Evolutionary conservation across 2,888 invertebrate genomes (phyloP).

Genomic region (Orgyia antiqua): DNA sequence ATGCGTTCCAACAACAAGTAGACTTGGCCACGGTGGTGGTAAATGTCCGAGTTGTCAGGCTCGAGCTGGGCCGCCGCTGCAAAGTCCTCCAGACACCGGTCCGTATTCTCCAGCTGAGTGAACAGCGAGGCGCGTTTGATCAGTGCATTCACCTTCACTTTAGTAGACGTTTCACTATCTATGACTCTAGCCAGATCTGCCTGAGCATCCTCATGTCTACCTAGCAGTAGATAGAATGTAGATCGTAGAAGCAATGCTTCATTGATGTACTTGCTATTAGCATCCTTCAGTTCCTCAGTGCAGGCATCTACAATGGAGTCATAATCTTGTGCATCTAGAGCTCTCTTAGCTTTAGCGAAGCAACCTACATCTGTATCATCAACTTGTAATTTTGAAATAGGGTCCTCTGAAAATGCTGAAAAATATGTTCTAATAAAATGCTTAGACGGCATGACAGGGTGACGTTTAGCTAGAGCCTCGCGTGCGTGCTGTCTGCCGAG

Average conservation of each 20-base stretch:
- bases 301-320: conserved; percentile 88
- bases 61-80: conserved; percentile 86
- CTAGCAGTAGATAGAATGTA: conserved; percentile 89
- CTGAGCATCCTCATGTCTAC: conserved; percentile 84
- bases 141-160: conserved; percentile 88
- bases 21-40: conserved; percentile 95
- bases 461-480: conserved; percentile 83
- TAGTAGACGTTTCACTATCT: conserved; percentile 79
- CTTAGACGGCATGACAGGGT: conserved; percentile 88
- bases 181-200: conserved; percentile 85
- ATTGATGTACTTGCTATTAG: conserved; percentile 79
- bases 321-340: conserved; percentile 84
- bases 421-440: conserved; percentile 93
- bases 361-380: conserved; percentile 73
- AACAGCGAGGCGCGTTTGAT: conserved; percentile 92
- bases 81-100: conserved; percentile 88
- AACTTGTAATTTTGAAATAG: conserved; percentile 79
- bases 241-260: conserved; percentile 89
- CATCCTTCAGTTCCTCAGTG: conserved; percentile 83
- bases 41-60: conserved; percentile 91
- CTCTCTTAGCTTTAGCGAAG: conserved; percentile 84
- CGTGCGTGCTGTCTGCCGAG: conserved; percentile 86
- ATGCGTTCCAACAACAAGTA: conserved; percentile 89
- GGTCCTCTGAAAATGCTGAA: conserved; percentile 92
- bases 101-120: conserved; percentile 87